These are phyloP conservation scores for Brachionus manjavacas DNA, from an alignment of 1,140 invertebrate genomes.

Conservation along the genomic window DNA sequence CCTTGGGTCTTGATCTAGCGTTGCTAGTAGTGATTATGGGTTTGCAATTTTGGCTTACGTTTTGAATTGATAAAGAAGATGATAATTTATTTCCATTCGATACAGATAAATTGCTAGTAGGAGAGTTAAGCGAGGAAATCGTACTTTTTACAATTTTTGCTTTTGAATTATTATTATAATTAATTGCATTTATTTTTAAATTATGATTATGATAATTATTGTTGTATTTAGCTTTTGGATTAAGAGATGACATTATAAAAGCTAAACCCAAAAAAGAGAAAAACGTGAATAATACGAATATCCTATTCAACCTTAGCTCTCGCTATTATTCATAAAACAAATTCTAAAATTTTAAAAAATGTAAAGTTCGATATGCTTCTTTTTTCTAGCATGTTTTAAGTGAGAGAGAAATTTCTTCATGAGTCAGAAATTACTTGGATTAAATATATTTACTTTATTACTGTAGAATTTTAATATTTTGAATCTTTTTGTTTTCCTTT, in stretches of 20 bases:
- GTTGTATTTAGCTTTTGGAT: neutral
- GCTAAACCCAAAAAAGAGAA: neutral
- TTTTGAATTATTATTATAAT: constrained; percentile 32
- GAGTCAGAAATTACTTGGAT: neutral
- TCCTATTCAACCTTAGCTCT: neutral
- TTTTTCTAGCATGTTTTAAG: neutral
- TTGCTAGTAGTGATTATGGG: neutral
- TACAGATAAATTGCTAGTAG: neutral
- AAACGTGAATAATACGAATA: constrained; percentile 8
- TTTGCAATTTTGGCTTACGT: neutral
- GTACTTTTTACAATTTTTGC: constrained; percentile 26
- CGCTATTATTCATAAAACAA: neutral
- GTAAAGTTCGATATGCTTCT: neutral
- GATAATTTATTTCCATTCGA: constrained; percentile 34
- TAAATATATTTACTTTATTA: neutral
- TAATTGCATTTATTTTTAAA: neutral
- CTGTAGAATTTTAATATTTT: neutral
- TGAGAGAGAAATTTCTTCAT: no score
- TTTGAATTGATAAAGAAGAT: constrained; percentile 13
- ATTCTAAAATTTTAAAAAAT: neutral
- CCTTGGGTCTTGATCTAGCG: neutral
- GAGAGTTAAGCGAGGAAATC: neutral
- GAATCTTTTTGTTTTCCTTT: neutral
- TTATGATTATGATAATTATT: constrained; percentile 35
- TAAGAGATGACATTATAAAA: constrained; percentile 21